These are phyloP conservation scores for Drosophila insularis DNA, from an alignment of 1,140 invertebrate species.

Conservation along the genomic window DNA sequence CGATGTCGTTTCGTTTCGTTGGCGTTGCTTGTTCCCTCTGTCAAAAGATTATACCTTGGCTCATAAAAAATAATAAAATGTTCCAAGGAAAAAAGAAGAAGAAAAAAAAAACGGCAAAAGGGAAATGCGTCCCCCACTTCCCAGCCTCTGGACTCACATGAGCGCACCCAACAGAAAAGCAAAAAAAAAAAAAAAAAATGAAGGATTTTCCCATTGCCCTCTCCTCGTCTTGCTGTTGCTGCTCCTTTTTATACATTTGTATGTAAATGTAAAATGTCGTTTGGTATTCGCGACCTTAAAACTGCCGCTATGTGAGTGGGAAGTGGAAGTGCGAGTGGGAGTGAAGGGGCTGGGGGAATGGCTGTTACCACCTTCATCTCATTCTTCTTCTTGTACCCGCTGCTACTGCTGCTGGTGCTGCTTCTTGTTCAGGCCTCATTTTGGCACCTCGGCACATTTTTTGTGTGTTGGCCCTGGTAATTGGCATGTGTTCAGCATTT, in stretches of 20 bases:
- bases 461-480: constrained; percentile 51
- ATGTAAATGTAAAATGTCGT: constrained; percentile 62
- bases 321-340: neutral
- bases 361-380: constrained; percentile 14
- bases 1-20: constrained; percentile 57
- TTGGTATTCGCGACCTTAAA: constrained; percentile 57
- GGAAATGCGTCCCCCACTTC: constrained; percentile 13
- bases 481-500: constrained; percentile 80
- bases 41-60: constrained; percentile 59
- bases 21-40: constrained; percentile 33
- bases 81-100: constrained; percentile 38
- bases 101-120: constrained; percentile 49
- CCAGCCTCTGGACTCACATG: constrained; percentile 55
- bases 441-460: constrained; percentile 71
- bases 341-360: neutral
- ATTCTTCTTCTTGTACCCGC: constrained; percentile 44
- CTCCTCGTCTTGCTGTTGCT: constrained; percentile 10
- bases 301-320: constrained; percentile 12
- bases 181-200: constrained; percentile 36
- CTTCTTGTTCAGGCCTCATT: constrained; percentile 65
- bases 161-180: constrained; percentile 55
- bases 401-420: constrained; percentile 30
- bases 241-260: constrained; percentile 42
- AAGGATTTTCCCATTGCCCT: constrained; percentile 18
- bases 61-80: constrained; percentile 81